phyloP scores from a whole-genome alignment of 1,140 invertebrate species.

The Anastrepha obliqua region DNA sequence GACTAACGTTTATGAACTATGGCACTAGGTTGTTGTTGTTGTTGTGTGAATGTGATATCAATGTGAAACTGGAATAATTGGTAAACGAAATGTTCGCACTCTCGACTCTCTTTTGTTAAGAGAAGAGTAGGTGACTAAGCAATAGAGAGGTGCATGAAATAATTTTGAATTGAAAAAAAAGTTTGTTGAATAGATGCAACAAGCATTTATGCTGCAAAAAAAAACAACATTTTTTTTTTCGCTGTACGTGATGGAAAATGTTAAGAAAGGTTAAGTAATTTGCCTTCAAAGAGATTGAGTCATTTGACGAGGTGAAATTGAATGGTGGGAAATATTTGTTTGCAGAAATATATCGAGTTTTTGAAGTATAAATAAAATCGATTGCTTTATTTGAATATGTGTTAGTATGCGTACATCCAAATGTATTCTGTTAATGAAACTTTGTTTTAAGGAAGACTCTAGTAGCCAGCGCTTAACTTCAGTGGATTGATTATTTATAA shows the following conservation, averaged over 20 bases:
- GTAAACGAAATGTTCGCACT: not conserved
- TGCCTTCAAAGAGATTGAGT: not conserved
- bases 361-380: too few relatives aligned
- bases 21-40: too few relatives aligned
- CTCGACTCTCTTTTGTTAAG: not conserved
- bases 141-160: not conserved
- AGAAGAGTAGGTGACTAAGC: not conserved
- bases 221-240: not conserved
- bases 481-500: too few relatives aligned
- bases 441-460: too few relatives aligned
- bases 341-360: too few relatives aligned
- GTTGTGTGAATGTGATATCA: too few relatives aligned
- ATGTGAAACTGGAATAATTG: too few relatives aligned
- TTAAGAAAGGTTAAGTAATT: constrained; percentile 34
- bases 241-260: not conserved
- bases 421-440: too few relatives aligned
- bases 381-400: too few relatives aligned
- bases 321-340: not conserved
- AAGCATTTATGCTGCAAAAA: constrained; percentile 31
- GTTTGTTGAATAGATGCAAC: constrained; percentile 10
- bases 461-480: too few relatives aligned
- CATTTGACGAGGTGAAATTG: not conserved
- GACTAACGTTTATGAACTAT: not conserved
- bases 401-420: too few relatives aligned
- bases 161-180: too few relatives aligned